phyloP scores from a whole-genome alignment of 2,797 vertebrate species.

The Spea hammondii region DNA sequence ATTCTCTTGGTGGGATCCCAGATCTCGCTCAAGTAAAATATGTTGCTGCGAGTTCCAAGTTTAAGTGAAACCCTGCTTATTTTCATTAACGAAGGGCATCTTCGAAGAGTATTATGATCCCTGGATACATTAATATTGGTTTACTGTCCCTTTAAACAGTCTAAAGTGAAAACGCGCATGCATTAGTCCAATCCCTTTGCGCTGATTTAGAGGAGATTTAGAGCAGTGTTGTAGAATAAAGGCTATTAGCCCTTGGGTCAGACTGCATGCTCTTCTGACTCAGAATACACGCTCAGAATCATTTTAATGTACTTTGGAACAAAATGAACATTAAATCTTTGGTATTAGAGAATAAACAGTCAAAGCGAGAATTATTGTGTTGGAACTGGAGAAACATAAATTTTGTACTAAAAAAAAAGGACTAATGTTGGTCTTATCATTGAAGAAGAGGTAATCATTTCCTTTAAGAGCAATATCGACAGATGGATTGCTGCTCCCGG shows the following conservation, averaged over 20 bases:
- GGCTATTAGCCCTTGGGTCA: constrained; percentile 20
- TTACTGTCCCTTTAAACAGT: no score
- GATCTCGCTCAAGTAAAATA: no score
- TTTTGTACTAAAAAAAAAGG: neutral
- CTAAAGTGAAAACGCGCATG: no score
- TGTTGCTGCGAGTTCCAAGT: no score
- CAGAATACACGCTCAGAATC: constrained; percentile 2
- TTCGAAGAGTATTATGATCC: no score
- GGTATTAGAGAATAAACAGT: neutral
- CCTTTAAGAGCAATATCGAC: neutral
- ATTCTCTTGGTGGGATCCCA: no score
- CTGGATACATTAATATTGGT: no score
- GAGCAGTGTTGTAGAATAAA: constrained; percentile 27
- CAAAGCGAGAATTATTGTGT: neutral
- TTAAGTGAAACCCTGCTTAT: no score
- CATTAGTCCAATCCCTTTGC: no score
- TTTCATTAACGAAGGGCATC: no score
- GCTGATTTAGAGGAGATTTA: constrained; percentile 18
- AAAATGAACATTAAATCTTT: neutral
- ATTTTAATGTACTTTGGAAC: constrained; percentile 3
- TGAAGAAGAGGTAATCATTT: neutral
- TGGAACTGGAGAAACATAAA: neutral
- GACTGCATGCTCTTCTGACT: constrained; percentile 4
- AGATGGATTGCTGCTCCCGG: neutral
- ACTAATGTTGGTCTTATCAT: neutral